Base-by-base conservation (phyloP, 2,113 vertebrate species). In the Oreotrochilus melanogaster region DNA sequence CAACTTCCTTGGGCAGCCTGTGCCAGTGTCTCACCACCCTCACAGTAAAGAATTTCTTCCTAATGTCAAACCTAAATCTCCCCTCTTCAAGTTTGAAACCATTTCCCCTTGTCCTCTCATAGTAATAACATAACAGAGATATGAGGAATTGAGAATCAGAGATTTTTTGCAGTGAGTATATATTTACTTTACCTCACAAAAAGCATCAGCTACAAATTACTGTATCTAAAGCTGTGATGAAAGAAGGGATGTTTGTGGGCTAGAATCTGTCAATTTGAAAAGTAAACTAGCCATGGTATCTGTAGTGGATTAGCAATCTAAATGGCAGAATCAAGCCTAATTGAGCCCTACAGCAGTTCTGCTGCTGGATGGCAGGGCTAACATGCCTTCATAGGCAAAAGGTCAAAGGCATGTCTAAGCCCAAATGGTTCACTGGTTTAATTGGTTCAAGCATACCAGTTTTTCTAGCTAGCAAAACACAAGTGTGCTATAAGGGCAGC, bases 341-440 rank as follows among this genome's bases (percentile, higher is more conserved):
- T 94, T 94, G 85, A 37, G 37, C 67, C 60, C 56, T 83, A 65
- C 67, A 86, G 75, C 42, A 76, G 19, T 92, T 76, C 27, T 83
- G 31, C 72, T 89, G 78, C 51, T 45, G 30, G 69, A 73, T 89
- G 66, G 66, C 73, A 93, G 48, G n/a, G 79, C 51, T 89, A 83
- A 88, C 14, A 3, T 88, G 88, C 48, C 51, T 94, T 72, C 73
- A 58, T 22, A 86, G 79, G 33, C 8, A 1, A 78, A 92, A 92
- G 88, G 90, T 95, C 89, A 96, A 95, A 96, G 64, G 91, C 70
- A 65, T 1, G 2, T 60, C 48, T 85, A 67, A 93, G 22, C 37
- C 79, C 71, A 93, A 86, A 93, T 42, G 51, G 58, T 85, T 88
- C 82, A 79, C 67, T 76, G 47, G 71, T 76, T 90, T 96, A 93